A percentile compares a stretch with the other conserved stretches of the same genome.
Conservation (phyloP, 2,797 vertebrate genomes). For the Oreortyx pictus region DNA sequence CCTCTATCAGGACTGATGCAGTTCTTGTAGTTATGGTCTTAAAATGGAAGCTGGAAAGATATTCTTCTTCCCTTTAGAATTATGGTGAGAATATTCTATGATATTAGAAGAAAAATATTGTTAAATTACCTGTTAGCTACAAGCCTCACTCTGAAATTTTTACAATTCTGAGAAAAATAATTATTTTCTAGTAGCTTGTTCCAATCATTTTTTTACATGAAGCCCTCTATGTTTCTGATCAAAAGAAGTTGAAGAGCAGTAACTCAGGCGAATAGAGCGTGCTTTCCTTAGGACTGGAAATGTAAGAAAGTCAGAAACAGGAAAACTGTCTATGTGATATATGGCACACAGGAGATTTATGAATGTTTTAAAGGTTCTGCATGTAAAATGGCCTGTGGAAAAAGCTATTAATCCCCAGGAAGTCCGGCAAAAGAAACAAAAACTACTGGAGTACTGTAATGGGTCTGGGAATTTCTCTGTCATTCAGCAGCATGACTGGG, state of each 20-base stretch:
- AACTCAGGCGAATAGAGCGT: background rate
- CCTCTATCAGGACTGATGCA: background rate
- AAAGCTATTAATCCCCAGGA: background rate
- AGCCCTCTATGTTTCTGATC: background rate
- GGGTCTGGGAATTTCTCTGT: background rate
- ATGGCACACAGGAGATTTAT: background rate
- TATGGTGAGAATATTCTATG: background rate
- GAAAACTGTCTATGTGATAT: background rate
- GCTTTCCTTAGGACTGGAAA: background rate
- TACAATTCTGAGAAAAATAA: background rate
- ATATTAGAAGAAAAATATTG: background rate
- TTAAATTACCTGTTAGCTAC: background rate
- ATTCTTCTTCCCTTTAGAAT: background rate
- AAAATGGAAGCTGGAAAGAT: background rate
- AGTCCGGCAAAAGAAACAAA: background rate
- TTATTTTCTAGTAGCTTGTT: background rate
- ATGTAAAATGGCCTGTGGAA: background rate
- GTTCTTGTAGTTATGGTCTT: background rate
- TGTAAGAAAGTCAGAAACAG: background rate
- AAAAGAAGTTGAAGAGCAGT: background rate
- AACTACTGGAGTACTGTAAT: background rate
- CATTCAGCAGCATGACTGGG: accelerated
- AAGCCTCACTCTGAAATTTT: background rate
- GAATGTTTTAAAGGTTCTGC: background rate
- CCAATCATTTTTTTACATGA: background rate